Evolutionary conservation across 2,113 vertebrate species (phyloP).

Genomic region (Gobius niger): DNA sequence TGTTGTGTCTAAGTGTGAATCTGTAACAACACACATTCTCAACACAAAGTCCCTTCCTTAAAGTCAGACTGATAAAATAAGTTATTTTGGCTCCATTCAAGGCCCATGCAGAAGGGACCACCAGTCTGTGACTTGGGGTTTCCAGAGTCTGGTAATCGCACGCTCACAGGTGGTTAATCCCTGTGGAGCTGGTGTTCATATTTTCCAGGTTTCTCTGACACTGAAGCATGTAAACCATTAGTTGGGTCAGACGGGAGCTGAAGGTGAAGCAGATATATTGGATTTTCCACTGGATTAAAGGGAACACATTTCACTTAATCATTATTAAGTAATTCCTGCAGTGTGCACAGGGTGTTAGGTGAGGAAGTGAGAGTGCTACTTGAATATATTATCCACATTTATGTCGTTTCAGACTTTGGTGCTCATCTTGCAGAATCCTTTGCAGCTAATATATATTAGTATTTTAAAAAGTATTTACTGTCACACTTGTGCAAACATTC

Average conservation of each 20-base stretch:
- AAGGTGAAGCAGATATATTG: slow-evolving; percentile 9
- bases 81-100: slow-evolving; percentile 38
- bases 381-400: too few relatives aligned
- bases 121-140: slow-evolving; percentile 39
- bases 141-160: slow-evolving; percentile 38
- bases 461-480: too few relatives aligned
- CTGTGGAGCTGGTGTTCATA: slow-evolving; percentile 38
- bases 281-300: slow-evolving; percentile 9
- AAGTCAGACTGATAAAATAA: slow-evolving; percentile 32
- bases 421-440: too few relatives aligned
- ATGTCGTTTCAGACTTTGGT: too few relatives aligned
- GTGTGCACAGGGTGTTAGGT: background rate
- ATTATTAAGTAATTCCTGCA: slow-evolving; percentile 7
- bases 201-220: slow-evolving; percentile 44
- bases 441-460: too few relatives aligned
- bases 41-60: slow-evolving; percentile 9
- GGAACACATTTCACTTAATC: slow-evolving; percentile 5
- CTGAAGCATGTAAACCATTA: slow-evolving; percentile 53
- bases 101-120: slow-evolving; percentile 45
- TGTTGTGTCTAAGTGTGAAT: too few relatives aligned
- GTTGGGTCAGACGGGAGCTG: background rate
- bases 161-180: slow-evolving; percentile 55
- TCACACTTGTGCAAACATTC: too few relatives aligned
- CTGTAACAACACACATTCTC: background rate
- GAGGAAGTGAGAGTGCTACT: too few relatives aligned